Evolutionary conservation across 2,113 vertebrate genomes (phyloP).

Genomic region (Ammodytes dubius): DNA sequence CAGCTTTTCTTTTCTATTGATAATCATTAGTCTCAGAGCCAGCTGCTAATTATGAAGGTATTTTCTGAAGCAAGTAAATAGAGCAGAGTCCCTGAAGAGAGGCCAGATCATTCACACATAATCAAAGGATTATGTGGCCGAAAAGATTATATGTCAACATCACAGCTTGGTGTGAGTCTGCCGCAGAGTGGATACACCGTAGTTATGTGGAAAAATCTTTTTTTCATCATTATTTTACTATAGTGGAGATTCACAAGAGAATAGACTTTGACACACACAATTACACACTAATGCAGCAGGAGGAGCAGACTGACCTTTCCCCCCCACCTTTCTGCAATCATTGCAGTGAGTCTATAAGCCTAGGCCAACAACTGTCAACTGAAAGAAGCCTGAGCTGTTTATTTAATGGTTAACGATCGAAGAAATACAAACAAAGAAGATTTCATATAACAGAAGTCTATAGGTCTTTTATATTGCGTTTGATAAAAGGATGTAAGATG

Average conservation of each 20-base stretch:
- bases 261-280: background rate
- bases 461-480: background rate
- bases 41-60: slow-evolving; percentile 7
- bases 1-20: background rate
- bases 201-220: background rate
- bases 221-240: slow-evolving; percentile 14
- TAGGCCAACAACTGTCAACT: background rate
- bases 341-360: background rate
- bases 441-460: background rate
- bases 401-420: background rate
- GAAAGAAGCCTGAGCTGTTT: background rate
- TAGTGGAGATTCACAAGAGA: background rate
- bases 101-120: background rate
- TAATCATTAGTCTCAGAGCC: background rate
- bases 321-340: background rate
- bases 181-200: background rate
- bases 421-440: background rate
- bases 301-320: slow-evolving; percentile 15
- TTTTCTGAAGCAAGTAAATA: slow-evolving; percentile 12
- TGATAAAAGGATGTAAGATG: slow-evolving; percentile 19
- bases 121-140: slow-evolving; percentile 1
- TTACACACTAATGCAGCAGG: background rate
- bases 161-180: slow-evolving; percentile 5
- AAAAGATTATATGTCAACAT: slow-evolving; percentile 2
- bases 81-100: slow-evolving; percentile 2